phyloP scores from a whole-genome alignment of 2,113 vertebrate genomes.

The Hiodon tergisus region DNA sequence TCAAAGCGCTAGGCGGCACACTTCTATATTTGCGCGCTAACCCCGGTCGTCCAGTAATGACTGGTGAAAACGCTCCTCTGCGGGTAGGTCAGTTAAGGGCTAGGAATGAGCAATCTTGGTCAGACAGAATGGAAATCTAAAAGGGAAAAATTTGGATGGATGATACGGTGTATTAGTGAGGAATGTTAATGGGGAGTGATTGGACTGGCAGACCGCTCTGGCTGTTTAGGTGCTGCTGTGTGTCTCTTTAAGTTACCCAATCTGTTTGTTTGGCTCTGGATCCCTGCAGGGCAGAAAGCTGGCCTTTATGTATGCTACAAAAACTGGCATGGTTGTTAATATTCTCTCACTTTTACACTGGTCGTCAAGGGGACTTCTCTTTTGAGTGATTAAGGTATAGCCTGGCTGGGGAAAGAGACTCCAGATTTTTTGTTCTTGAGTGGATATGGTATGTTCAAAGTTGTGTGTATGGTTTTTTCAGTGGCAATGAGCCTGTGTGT shows the following conservation, averaged over 20 bases:
- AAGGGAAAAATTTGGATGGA: slow-evolving; percentile 27
- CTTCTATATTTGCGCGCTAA: not conserved
- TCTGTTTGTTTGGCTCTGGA: slow-evolving; percentile 54
- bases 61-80: not conserved
- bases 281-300: slow-evolving; percentile 31
- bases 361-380: slow-evolving; percentile 56
- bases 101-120: slow-evolving; percentile 32
- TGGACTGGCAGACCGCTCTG: slow-evolving; percentile 38
- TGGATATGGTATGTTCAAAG: slow-evolving; percentile 28
- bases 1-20: not conserved
- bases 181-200: slow-evolving; percentile 51
- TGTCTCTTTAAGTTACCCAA: slow-evolving; percentile 47
- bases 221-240: slow-evolving; percentile 42
- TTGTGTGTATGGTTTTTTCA: slow-evolving; percentile 1
- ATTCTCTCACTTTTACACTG: slow-evolving; percentile 51
- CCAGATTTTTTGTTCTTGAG: slow-evolving; percentile 32
- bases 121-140: slow-evolving; percentile 40
- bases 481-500: slow-evolving; percentile 34
- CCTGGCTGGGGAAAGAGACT: slow-evolving; percentile 41
- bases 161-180: slow-evolving; percentile 38
- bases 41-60: not conserved
- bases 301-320: slow-evolving; percentile 34
- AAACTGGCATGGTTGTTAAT: slow-evolving; percentile 44
- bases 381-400: slow-evolving; percentile 41
- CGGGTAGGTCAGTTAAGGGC: slow-evolving; percentile 14